These are phyloP conservation scores for Cyclargus thomasi DNA, from an alignment of 1,140 invertebrate genomes.

Conservation along the genomic window DNA sequence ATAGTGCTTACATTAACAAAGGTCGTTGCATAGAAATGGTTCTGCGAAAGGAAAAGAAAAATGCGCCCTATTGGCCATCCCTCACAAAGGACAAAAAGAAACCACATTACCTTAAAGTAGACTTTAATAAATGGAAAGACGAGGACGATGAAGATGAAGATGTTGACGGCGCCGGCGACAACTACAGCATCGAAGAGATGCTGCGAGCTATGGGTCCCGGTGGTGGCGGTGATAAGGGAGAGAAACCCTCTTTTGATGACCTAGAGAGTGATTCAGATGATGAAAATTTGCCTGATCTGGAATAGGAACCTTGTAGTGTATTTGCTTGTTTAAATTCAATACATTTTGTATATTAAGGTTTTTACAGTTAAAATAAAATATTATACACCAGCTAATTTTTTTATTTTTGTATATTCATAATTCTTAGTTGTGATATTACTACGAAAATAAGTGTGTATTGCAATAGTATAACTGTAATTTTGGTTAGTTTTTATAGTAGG, in stretches of 20 bases:
- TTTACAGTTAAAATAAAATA: constrained; percentile 71
- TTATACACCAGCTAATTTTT: constrained; percentile 24
- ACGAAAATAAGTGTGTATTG: not conserved
- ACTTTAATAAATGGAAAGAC: constrained; percentile 98
- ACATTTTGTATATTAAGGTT: constrained; percentile 69
- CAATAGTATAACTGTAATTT: too few species aligned
- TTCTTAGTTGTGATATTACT: not conserved
- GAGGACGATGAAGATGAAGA: constrained; percentile 79
- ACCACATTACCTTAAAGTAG: constrained; percentile 96
- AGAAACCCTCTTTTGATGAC: constrained; percentile 64
- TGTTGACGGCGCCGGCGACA: constrained; percentile 38
- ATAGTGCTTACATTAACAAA: constrained; percentile 80
- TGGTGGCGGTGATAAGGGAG: constrained; percentile 46
- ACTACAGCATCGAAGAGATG: constrained; percentile 53
- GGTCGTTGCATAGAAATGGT: constrained; percentile 88
- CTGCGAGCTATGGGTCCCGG: constrained; percentile 54
- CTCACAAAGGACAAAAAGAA: constrained; percentile 92
- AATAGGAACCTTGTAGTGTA: constrained; percentile 49
- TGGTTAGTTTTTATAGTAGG: too few species aligned
- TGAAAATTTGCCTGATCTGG: constrained; percentile 67
- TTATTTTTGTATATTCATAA: constrained; percentile 6
- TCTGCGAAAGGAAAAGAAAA: constrained; percentile 78
- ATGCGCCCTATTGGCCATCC: constrained; percentile 88
- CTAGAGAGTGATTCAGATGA: constrained; percentile 67
- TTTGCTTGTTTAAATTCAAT: constrained; percentile 53